Evolutionary conservation across 37 sponge, comb jelly and placozoan genomes (phyloP).

Genomic region (Halichondria panicea): DNA sequence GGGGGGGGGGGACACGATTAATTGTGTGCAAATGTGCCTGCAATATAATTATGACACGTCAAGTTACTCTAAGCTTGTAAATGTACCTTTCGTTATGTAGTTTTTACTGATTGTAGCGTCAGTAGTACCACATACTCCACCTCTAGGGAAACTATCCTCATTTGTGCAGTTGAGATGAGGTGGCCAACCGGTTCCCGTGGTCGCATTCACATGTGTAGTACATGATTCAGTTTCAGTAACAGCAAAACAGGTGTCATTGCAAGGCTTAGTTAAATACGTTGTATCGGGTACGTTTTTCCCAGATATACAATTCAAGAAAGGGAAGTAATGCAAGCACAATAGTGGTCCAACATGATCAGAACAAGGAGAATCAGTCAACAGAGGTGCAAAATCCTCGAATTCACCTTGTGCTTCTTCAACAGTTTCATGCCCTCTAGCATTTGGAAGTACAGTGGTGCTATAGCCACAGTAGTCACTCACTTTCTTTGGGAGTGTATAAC

Average conservation of each 20-base stretch:
- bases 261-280: too few relatives aligned
- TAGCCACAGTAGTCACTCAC: neutral
- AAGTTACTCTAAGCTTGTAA: too few relatives aligned
- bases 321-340: slow-evolving; percentile 45
- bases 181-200: neutral
- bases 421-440: neutral
- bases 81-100: too few relatives aligned
- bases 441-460: neutral
- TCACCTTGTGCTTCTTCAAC: neutral
- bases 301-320: neutral
- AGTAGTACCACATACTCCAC: too few relatives aligned
- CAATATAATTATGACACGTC: too few relatives aligned
- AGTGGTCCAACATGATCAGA: slow-evolving; percentile 11
- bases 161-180: slow-evolving; percentile 1
- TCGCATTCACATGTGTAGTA: neutral
- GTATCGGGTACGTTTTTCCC: neutral
- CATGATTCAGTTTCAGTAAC: neutral
- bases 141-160: too few relatives aligned
- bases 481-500: neutral
- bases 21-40: too few relatives aligned
- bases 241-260: slow-evolving; percentile 13
- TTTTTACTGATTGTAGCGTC: too few relatives aligned
- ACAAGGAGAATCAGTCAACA: neutral
- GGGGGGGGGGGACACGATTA: too few relatives aligned
- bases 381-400: neutral